Evolutionary conservation across 2,888 invertebrate species (phyloP).

Genomic region (Drosophila recens): DNA sequence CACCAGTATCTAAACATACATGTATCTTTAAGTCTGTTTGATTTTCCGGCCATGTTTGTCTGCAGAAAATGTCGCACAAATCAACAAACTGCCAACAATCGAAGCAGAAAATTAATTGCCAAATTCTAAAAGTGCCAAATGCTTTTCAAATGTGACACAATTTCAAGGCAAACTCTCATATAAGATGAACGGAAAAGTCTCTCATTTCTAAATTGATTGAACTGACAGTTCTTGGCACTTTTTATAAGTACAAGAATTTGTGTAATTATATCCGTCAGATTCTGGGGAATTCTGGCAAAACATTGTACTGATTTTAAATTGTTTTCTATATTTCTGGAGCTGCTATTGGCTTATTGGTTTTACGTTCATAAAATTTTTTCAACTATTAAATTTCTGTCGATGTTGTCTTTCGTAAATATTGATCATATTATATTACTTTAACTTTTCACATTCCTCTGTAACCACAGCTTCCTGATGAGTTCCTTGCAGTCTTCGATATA

Average conservation of each 20-base stretch:
- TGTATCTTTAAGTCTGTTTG: constrained; percentile 2
- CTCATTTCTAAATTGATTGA: constrained; percentile 22
- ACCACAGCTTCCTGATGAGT: not conserved
- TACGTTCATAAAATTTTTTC: too few species aligned
- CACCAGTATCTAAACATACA: too few species aligned
- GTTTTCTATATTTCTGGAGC: too few species aligned
- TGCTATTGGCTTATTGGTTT: too few species aligned
- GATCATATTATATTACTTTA: not conserved
- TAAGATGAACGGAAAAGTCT: not conserved
- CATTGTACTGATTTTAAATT: too few species aligned
- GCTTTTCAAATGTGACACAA: constrained; percentile 30
- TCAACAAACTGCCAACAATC: constrained; percentile 41
- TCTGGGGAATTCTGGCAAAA: not conserved
- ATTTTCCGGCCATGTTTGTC: constrained; percentile 35
- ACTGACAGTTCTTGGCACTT: constrained; percentile 4
- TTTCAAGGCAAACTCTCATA: constrained; percentile 7
- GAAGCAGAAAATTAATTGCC: constrained; percentile 62
- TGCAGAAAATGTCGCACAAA: constrained; percentile 46
- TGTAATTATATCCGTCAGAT: constrained; percentile 3
- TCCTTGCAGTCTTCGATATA: not conserved
- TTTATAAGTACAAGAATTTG: constrained; percentile 8
- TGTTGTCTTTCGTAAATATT: not conserved
- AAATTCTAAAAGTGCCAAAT: constrained; percentile 30
- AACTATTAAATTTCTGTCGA: not conserved
- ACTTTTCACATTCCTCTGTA: not conserved